A percentile compares a stretch with the other conserved stretches of the same genome.
Conservation (phyloP, 2,888 invertebrate genomes). For the Callyntrura sp. region DNA sequence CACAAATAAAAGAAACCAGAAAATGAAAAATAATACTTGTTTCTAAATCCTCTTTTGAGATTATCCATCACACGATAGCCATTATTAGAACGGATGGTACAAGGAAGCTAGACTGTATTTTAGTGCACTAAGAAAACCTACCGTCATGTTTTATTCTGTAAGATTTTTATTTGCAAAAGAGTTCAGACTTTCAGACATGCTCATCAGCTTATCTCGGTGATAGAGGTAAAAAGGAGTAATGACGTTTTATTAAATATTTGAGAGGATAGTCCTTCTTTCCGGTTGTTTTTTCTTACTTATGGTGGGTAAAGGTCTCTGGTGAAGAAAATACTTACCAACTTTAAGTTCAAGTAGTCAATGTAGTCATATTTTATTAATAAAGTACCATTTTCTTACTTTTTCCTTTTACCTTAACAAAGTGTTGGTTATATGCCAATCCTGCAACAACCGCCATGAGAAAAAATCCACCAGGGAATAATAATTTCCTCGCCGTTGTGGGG, state of each 20-base stretch:
- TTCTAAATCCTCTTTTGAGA: background rate
- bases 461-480: constrained; percentile 54
- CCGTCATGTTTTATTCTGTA: constrained; percentile 24
- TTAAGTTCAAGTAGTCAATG: background rate
- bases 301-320: background rate
- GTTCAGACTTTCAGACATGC: background rate
- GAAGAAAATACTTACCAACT: background rate
- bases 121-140: background rate
- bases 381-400: background rate
- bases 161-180: constrained; percentile 25
- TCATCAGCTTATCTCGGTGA: background rate
- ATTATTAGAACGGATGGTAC: background rate
- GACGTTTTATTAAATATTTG: constrained; percentile 20
- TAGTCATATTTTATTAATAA: constrained; percentile 20
- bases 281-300: background rate
- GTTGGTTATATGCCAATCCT: constrained; percentile 18
- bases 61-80: background rate
- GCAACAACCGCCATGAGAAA: background rate
- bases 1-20: background rate
- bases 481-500: background rate
- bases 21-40: background rate
- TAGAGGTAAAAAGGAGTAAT: background rate
- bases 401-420: background rate
- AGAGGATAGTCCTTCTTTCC: background rate
- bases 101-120: background rate